Evolutionary conservation across 2,113 vertebrate species (phyloP).

Genomic region (Oryzias javanicus): DNA sequence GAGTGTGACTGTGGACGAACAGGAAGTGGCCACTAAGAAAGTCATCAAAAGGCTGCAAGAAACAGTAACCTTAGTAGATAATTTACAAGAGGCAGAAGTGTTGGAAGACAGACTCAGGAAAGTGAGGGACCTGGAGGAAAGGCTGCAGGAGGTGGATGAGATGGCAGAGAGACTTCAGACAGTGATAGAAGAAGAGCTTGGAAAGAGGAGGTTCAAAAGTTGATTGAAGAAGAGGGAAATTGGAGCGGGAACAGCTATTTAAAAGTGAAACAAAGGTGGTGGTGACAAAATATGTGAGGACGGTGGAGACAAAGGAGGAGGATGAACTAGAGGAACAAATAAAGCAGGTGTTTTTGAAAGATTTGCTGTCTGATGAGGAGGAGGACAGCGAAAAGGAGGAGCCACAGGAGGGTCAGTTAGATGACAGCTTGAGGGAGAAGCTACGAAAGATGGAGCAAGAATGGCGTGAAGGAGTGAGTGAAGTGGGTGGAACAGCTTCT

Average conservation of each 20-base stretch:
- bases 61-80: conserved; percentile 31
- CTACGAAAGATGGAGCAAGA: conserved; percentile 46
- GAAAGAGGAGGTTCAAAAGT: conserved; percentile 53
- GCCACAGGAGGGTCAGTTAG: conserved; percentile 1
- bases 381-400: conserved; percentile 12
- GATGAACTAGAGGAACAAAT: conserved; percentile 66
- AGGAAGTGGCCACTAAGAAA: conserved; percentile 27
- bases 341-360: conserved; percentile 65
- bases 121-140: conserved; percentile 61
- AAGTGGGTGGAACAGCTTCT: neutral
- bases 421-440: conserved; percentile 42
- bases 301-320: conserved; percentile 7
- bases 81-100: conserved; percentile 34
- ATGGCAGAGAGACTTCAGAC: conserved; percentile 48
- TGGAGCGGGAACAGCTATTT: conserved; percentile 4
- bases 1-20: conserved; percentile 5
- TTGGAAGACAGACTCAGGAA: conserved; percentile 57
- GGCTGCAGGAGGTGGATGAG: conserved; percentile 55
- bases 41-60: conserved; percentile 37
- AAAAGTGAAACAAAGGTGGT: conserved; percentile 13
- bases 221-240: conserved; percentile 31
- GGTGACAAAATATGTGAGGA: conserved; percentile 26
- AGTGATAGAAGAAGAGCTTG: conserved; percentile 53
- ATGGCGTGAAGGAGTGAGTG: conserved; percentile 33
- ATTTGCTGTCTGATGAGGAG: conserved; percentile 52